These are phyloP conservation scores for Drosophila pachea DNA, from an alignment of 1,140 invertebrate species.

Conservation along the genomic window DNA sequence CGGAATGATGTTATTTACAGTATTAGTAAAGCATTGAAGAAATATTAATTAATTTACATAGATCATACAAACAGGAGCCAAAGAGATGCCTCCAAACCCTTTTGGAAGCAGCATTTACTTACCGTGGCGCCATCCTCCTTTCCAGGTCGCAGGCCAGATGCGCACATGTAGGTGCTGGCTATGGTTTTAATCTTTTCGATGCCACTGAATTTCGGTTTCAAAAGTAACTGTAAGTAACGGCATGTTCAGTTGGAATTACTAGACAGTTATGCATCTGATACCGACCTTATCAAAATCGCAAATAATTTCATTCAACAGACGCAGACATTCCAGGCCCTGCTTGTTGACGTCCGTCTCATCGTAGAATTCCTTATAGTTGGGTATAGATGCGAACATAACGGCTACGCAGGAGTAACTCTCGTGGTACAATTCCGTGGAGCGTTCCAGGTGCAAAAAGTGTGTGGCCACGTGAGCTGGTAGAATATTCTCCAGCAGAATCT, in stretches of 20 bases:
- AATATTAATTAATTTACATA: slow-evolving; percentile 50
- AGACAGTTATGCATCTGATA: neutral
- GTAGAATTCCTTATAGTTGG: slow-evolving; percentile 99
- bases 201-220: slow-evolving; percentile 95
- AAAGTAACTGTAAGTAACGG: slow-evolving; percentile 82
- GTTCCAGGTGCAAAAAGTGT: slow-evolving; percentile 87
- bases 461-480: slow-evolving; percentile 97
- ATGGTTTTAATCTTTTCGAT: slow-evolving; percentile 99
- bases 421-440: slow-evolving; percentile 91
- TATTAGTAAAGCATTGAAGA: slow-evolving; percentile 65
- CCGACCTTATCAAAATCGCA: slow-evolving; percentile 98
- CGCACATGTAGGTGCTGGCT: slow-evolving; percentile 98
- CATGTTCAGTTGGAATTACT: too few relatives aligned
- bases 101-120: slow-evolving; percentile 57
- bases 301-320: slow-evolving; percentile 98
- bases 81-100: neutral
- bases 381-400: slow-evolving; percentile 98
- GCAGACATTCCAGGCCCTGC: slow-evolving; percentile 95
- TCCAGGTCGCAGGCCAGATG: slow-evolving; percentile 93
- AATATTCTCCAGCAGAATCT: slow-evolving; percentile 96
- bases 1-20: slow-evolving; percentile 53
- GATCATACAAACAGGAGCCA: neutral
- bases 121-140: slow-evolving; percentile 87
- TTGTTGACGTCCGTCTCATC: slow-evolving; percentile 98
- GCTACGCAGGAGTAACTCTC: slow-evolving; percentile 96